Evolutionary conservation across 2,888 invertebrate genomes (phyloP), one percentile per base, ranked within the genome.

Genomic region (Ferdinandea cuprea): DNA sequence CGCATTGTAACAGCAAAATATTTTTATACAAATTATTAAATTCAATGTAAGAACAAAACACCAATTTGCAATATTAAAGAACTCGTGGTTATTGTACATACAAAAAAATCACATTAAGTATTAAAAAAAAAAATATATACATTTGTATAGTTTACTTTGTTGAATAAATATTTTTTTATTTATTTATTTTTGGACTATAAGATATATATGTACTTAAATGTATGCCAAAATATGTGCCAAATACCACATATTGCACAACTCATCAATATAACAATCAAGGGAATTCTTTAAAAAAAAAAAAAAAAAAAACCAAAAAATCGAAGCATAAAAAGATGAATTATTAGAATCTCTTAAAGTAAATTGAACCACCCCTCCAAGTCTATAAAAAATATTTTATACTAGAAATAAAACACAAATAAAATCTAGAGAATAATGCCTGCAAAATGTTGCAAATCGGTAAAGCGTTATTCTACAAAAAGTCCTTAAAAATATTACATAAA

Each of bases 181-280:
- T 19, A 32, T 11, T 52, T 40, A 37, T 65, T 58, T 52, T 46
- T 54, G 52, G n/a, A 46, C 19, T 54, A 44, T 35, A 32, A 71
- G 8, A 37, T 54, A 54, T 54, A 52, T 58, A 56, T 68, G 46
- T 73, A 76, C 15, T 71, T 65, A 71, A 76, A 35, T 71, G 54
- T 77, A 71, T 66, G 77, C 81, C 81, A 79, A 85, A 79, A 72
- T 77, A 84, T 81, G 85, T 86, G 85, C 76, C 73, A 85, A 85
- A 85, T 77, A 84, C 25, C 59, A 66, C 54, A 77, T 56, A 74
- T 73, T 85, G 86, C 86, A 86, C 66, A 86, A 85, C 80, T 61
- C 74, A 78, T 80, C 77, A 85, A 50, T 40, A 76, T 85, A 85
- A 83, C 71, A 73, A 74, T 74, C 81, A 85, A 85, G 80, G 72